These are phyloP conservation scores for Anhinga anhinga DNA, from an alignment of 2,113 vertebrate species.

Conservation along the genomic window DNA sequence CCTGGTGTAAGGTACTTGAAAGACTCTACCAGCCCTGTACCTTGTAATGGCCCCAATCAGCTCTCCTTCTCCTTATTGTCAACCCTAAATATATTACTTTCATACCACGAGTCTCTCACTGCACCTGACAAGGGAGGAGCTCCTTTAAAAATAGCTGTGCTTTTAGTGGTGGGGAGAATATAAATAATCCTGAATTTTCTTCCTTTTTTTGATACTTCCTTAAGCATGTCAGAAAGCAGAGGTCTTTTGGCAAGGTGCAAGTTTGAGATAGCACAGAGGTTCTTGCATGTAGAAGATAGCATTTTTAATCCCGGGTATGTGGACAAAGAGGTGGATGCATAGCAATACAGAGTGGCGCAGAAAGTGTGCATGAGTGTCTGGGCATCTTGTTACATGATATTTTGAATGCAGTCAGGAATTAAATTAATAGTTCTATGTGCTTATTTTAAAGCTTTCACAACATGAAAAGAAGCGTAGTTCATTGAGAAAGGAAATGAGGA, in stretches of 20 bases:
- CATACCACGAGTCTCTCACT: neutral
- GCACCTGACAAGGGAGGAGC: neutral
- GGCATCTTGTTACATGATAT: neutral
- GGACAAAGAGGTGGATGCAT: neutral
- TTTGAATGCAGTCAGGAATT: slow-evolving; percentile 25
- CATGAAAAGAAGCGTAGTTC: neutral
- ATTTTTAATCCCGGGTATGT: neutral
- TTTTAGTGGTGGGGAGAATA: neutral
- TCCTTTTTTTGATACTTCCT: slow-evolving; percentile 6
- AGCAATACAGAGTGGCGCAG: neutral
- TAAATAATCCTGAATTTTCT: neutral
- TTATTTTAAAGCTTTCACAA: slow-evolving; percentile 21
- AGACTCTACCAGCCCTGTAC: neutral
- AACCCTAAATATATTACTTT: neutral
- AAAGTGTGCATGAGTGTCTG: neutral
- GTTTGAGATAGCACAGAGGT: neutral
- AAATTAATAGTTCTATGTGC: slow-evolving; percentile 2
- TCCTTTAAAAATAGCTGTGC: neutral
- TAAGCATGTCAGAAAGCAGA: neutral
- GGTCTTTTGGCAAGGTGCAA: slow-evolving; percentile 7
- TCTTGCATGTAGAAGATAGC: slow-evolving; percentile 7
- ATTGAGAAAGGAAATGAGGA: neutral
- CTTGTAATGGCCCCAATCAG: neutral
- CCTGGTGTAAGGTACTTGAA: neutral
- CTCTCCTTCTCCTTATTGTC: neutral